These are phyloP conservation scores for Cantharis rufa DNA, from an alignment of 2,888 invertebrate species.

Conservation along the genomic window DNA sequence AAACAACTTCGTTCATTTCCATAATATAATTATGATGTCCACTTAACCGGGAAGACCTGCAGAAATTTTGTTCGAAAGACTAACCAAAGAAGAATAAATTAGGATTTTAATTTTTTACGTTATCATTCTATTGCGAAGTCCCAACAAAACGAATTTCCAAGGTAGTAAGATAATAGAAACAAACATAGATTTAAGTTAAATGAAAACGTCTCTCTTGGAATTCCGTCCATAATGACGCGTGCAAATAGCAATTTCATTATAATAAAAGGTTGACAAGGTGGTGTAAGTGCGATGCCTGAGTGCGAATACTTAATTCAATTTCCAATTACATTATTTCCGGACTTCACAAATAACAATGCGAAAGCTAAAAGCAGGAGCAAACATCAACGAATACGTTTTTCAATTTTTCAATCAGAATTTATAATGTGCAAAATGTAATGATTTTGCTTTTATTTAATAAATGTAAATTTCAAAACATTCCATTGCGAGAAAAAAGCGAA, in stretches of 20 bases:
- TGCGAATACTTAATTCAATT: conserved; percentile 25
- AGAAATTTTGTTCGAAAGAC: not conserved
- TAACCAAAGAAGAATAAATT: not conserved
- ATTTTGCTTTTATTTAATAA: not conserved
- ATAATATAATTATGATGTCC: not conserved
- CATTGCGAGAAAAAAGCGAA: not conserved
- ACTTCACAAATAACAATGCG: conserved; percentile 12
- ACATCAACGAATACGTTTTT: not conserved
- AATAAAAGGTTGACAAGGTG: conserved; percentile 21
- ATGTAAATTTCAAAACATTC: not conserved
- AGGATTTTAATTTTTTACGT: not conserved
- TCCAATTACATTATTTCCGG: conserved; percentile 7
- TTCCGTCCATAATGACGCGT: conserved; percentile 13
- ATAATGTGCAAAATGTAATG: conserved; percentile 2
- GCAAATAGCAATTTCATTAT: conserved; percentile 28
- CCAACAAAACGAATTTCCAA: not conserved
- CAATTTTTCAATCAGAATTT: conserved; percentile 1
- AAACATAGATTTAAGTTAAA: not conserved
- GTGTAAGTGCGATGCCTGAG: conserved; percentile 23
- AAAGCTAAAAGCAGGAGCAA: not conserved
- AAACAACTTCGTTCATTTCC: not conserved
- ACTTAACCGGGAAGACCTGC: not conserved
- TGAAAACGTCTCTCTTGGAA: not conserved
- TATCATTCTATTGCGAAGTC: not conserved
- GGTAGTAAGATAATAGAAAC: not conserved